Percentiles rank a stretch among this genome's conserved stretches.
phyloP scores from a whole-genome alignment of 1,140 invertebrate species.

The Chironomus tepperi region DNA sequence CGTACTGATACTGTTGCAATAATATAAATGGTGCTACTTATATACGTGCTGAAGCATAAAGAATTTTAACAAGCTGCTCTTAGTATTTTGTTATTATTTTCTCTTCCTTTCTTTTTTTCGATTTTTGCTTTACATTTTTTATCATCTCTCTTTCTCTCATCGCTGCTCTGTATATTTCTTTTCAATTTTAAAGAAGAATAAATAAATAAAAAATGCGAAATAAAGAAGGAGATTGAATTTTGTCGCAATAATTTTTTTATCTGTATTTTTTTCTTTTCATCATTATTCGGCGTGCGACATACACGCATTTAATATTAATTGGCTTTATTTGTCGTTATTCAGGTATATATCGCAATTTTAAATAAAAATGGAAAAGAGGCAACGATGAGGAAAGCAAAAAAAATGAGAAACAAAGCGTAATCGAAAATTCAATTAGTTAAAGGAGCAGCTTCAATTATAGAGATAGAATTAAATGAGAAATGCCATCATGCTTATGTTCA shows the following conservation, averaged over 20 bases:
- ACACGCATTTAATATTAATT: slow-evolving; percentile 14
- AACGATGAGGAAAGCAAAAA: not conserved
- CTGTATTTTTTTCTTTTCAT: not conserved
- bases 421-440: slow-evolving; percentile 5
- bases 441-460: slow-evolving; percentile 3
- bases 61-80: not conserved
- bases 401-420: not conserved
- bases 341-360: too few relatives aligned
- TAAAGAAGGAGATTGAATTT: not conserved
- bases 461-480: slow-evolving; percentile 2
- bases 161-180: too few relatives aligned
- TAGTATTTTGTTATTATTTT: not conserved
- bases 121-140: too few relatives aligned
- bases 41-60: not conserved
- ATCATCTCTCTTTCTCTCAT: too few relatives aligned
- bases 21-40: slow-evolving; percentile 10
- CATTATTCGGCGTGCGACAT: not conserved
- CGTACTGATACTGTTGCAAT: not conserved
- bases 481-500: not conserved
- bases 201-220: not conserved
- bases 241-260: slow-evolving; percentile 9
- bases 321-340: slow-evolving; percentile 1
- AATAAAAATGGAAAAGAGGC: too few relatives aligned
- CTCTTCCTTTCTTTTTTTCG: not conserved
- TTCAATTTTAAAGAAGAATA: too few relatives aligned